Evolutionary conservation across 2,888 invertebrate species (phyloP).

Genomic region (Nyleta sp.): DNA sequence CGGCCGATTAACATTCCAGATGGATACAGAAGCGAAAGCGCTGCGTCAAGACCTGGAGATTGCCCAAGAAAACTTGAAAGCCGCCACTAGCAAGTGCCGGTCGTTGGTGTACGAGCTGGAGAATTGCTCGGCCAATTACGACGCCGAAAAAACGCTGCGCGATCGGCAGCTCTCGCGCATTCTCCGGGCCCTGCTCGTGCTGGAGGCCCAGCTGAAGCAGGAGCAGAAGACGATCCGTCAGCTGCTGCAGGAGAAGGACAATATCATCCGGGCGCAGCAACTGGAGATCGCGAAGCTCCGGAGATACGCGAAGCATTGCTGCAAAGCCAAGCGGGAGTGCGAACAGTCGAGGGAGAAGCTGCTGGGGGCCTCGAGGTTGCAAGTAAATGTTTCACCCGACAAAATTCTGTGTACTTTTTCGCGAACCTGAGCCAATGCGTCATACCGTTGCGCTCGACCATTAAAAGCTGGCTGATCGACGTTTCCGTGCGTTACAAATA

Average conservation of each 20-base stretch:
- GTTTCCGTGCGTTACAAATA: constrained; percentile 50
- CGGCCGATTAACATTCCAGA: too few species aligned
- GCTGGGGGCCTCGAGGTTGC: too few species aligned
- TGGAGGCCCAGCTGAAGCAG: constrained; percentile 88
- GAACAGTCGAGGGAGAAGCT: constrained; percentile 4
- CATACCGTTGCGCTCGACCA: too few species aligned
- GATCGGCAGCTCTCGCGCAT: constrained; percentile 89
- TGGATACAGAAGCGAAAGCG: constrained; percentile 85
- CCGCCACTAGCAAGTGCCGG: constrained; percentile 86
- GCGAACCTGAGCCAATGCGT: too few species aligned
- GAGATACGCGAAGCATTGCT: constrained; percentile 83
- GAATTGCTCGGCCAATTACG: constrained; percentile 74
- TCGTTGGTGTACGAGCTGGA: constrained; percentile 85
- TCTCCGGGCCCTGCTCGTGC: constrained; percentile 87
- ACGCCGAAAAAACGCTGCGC: constrained; percentile 86
- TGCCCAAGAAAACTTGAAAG: constrained; percentile 86
- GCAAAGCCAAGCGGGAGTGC: constrained; percentile 84
- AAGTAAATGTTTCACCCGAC: too few species aligned
- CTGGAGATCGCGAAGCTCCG: constrained; percentile 87
- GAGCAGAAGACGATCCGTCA: constrained; percentile 89
- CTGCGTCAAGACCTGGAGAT: constrained; percentile 86
- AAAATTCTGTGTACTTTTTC: too few species aligned
- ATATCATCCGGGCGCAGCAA: constrained; percentile 87
- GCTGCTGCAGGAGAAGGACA: constrained; percentile 88
- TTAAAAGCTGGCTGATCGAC: background rate